Percentiles rank a stretch among this genome's conserved stretches.
Evolutionary conservation across 2,113 vertebrate genomes (phyloP).

Genomic region (Plectropomus leopardus): DNA sequence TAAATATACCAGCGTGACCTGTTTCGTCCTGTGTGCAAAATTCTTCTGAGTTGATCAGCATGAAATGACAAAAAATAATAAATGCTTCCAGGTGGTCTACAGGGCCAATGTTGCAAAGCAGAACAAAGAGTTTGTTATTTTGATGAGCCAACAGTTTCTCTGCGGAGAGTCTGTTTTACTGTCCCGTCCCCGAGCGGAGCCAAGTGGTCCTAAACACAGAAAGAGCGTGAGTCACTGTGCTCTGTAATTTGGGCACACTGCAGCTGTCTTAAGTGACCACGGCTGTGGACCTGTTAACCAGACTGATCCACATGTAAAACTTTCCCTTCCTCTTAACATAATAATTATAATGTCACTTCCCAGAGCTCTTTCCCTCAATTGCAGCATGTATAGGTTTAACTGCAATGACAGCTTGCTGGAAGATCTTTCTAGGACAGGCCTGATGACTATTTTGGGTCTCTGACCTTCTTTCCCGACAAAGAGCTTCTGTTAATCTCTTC

Average conservation of each 20-base stretch:
- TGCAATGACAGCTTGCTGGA: constrained; percentile 73
- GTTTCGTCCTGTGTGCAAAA: background rate
- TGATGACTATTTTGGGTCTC: constrained; percentile 77
- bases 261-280: constrained; percentile 80
- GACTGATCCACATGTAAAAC: constrained; percentile 81
- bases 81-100: constrained; percentile 64
- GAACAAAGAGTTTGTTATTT: constrained; percentile 71
- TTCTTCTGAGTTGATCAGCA: constrained; percentile 27
- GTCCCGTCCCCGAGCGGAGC: constrained; percentile 43
- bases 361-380: constrained; percentile 67
- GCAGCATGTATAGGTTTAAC: constrained; percentile 76
- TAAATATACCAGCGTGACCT: background rate
- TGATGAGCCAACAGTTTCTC: constrained; percentile 71
- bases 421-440: constrained; percentile 71
- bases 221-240: constrained; percentile 72
- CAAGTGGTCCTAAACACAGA: constrained; percentile 71
- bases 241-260: constrained; percentile 82
- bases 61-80: constrained; percentile 45
- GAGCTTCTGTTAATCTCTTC: constrained; percentile 73
- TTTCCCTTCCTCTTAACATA: constrained; percentile 76
- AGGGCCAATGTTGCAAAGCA: constrained; percentile 39
- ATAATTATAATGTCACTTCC: constrained; percentile 83
- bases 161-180: constrained; percentile 64
- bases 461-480: constrained; percentile 77
- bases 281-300: constrained; percentile 79